phyloP scores from a whole-genome alignment of 2,113 vertebrate genomes.

The Vireo altiloquus region DNA sequence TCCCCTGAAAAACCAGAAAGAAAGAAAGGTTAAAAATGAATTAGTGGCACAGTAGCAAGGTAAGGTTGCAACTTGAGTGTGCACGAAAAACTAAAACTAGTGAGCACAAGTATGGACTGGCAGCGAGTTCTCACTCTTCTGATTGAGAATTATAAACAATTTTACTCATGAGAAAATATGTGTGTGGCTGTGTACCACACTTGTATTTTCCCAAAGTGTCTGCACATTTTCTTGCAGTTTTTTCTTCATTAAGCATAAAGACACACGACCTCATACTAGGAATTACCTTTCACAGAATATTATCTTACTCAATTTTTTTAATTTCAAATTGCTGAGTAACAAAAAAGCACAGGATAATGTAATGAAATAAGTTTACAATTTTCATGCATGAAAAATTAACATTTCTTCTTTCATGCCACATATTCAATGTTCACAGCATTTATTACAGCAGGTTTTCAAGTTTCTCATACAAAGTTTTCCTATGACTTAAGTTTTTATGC shows the following conservation, averaged over 20 bases:
- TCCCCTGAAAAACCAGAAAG: constrained; percentile 15
- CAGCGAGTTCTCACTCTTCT: not conserved
- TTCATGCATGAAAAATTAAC: not conserved
- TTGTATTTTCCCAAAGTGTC: not conserved
- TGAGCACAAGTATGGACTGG: not conserved
- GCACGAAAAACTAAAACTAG: not conserved
- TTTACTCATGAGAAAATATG: not conserved
- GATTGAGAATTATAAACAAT: not conserved
- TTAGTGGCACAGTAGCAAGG: not conserved
- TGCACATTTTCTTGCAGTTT: not conserved
- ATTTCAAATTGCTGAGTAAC: not conserved
- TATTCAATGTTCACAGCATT: not conserved
- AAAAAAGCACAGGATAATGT: not conserved
- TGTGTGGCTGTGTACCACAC: not conserved
- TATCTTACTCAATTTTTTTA: not conserved
- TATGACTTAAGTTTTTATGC: not conserved
- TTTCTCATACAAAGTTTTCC: not conserved
- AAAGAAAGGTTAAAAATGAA: not conserved
- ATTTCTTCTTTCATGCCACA: constrained; percentile 4
- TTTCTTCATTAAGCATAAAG: not conserved
- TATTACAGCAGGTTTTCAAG: constrained; percentile 46
- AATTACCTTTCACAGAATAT: not conserved
- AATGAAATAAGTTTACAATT: not conserved
- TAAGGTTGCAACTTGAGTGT: not conserved
- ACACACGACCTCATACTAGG: not conserved